Conservation (phyloP, 2,797 vertebrate genomes). For the Syndactyla subalaris region DNA sequence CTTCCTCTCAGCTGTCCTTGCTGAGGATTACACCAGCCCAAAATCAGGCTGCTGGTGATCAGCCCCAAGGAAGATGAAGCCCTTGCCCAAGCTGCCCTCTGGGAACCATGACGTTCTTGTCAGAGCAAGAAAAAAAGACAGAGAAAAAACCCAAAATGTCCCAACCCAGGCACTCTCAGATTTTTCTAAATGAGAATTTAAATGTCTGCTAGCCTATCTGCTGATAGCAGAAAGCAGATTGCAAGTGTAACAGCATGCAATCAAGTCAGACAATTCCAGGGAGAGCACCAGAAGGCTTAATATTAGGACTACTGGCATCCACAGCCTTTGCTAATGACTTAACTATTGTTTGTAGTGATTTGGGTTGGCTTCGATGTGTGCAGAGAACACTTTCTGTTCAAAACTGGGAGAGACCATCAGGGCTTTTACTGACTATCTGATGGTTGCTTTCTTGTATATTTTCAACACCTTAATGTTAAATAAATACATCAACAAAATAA, state of each 20-base stretch:
- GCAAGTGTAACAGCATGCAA: conserved; percentile 66
- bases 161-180: neutral
- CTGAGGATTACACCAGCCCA: neutral
- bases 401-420: conserved; percentile 24
- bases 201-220: conserved; percentile 64
- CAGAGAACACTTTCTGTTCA: conserved; percentile 41
- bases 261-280: conserved; percentile 61
- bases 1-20: neutral
- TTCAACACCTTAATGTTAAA: conserved; percentile 1
- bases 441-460: neutral
- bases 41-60: neutral
- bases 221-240: conserved; percentile 75
- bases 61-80: neutral
- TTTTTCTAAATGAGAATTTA: conserved; percentile 67
- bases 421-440: conserved; percentile 18
- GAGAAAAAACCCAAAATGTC: neutral
- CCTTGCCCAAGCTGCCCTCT: neutral
- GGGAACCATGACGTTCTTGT: neutral
- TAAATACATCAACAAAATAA: neutral
- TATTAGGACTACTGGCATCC: conserved; percentile 51
- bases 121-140: neutral
- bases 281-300: conserved; percentile 71
- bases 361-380: conserved; percentile 42
- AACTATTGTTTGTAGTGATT: conserved; percentile 70
- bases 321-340: conserved; percentile 72